These are phyloP conservation scores for Eretmochelys imbricata DNA, from an alignment of 2,113 vertebrate genomes.

Conservation along the genomic window DNA sequence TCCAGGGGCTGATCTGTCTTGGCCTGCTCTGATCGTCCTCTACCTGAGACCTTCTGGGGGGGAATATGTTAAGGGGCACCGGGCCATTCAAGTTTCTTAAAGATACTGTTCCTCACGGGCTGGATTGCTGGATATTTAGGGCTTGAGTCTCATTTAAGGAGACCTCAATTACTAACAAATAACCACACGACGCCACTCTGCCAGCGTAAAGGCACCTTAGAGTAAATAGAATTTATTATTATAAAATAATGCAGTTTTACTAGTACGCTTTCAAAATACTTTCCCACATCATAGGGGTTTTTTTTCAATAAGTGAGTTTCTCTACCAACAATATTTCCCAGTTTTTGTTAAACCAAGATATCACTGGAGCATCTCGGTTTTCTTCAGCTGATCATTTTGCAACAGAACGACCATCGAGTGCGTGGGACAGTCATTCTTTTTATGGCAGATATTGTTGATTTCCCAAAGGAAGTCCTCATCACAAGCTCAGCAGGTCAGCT, in stretches of 20 bases:
- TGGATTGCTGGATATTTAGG: neutral
- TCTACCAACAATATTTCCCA: conserved; percentile 23
- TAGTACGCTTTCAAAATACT: neutral
- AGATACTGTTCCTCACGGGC: neutral
- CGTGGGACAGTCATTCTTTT: accelerated
- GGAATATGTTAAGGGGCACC: no score
- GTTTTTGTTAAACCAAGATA: conserved; percentile 52
- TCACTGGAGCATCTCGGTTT: neutral
- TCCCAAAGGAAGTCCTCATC: neutral
- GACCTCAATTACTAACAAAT: neutral
- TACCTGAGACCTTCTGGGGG: neutral
- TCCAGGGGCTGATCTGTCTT: neutral
- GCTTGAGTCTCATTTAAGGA: neutral
- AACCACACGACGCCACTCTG: neutral
- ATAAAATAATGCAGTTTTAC: neutral
- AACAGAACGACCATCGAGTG: conserved; percentile 1
- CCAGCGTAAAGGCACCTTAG: neutral
- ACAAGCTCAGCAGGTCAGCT: neutral
- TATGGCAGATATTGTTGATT: accelerated
- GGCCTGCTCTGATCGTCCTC: neutral
- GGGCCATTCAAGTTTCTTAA: neutral
- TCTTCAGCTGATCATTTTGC: conserved; percentile 33
- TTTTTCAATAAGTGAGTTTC: neutral
- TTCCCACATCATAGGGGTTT: neutral
- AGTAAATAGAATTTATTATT: neutral